phyloP scores from a whole-genome alignment of 1,140 invertebrate genomes.

The Diploscapter pachys region DNA sequence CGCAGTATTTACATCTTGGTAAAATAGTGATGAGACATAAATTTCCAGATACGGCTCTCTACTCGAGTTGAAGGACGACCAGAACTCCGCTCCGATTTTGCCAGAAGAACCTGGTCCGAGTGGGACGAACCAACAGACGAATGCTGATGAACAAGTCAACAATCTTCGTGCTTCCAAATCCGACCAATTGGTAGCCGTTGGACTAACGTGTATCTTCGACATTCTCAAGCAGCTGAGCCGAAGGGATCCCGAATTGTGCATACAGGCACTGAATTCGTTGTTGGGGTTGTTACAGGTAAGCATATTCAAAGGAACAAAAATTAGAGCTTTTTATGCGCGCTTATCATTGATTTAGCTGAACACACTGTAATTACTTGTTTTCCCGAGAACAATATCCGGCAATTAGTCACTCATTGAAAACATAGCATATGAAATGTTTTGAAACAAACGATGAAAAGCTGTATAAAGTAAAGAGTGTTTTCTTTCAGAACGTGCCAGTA shows the following conservation, averaged over 20 bases:
- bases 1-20: neutral
- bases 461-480: no score
- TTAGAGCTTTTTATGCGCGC: no score
- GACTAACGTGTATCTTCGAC: conserved; percentile 49
- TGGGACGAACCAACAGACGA: neutral
- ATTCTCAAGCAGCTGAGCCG: conserved; percentile 50
- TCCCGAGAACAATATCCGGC: no score
- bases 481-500: conserved; percentile 38
- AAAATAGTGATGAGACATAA: conserved; percentile 7
- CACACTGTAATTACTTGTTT: no score
- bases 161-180: conserved; percentile 3
- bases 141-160: neutral
- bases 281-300: conserved; percentile 37
- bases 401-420: no score
- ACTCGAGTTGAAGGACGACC: conserved; percentile 1
- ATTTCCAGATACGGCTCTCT: conserved; percentile 6
- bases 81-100: neutral
- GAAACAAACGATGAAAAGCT: no score
- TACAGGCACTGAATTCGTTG: conserved; percentile 47
- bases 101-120: neutral
- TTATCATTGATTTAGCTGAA: no score
- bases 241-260: conserved; percentile 50
- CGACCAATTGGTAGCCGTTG: conserved; percentile 30
- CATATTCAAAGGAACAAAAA: no score
- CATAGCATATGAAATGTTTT: no score